Evolutionary conservation across 2,888 invertebrate genomes (phyloP).

Genomic region (Steinernema hermaphroditum): DNA sequence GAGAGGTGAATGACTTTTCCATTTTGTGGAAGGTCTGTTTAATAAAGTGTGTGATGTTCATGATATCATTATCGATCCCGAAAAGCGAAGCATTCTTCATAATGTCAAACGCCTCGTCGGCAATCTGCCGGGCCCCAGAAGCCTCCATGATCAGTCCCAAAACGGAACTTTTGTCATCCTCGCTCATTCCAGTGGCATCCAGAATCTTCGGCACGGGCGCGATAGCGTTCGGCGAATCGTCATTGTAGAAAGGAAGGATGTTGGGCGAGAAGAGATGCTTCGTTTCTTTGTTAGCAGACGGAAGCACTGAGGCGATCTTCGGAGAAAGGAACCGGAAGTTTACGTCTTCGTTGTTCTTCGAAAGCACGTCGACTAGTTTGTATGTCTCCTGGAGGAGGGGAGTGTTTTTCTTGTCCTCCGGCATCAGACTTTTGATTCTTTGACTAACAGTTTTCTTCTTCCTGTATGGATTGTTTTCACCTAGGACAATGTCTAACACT

Average conservation of each 20-base stretch:
- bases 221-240: slow-evolving; percentile 47
- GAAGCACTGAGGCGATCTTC: slow-evolving; percentile 49
- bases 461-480: slow-evolving; percentile 41
- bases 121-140: slow-evolving; percentile 48
- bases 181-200: slow-evolving; percentile 44
- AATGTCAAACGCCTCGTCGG: slow-evolving; percentile 48
- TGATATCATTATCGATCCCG: slow-evolving; percentile 48
- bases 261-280: slow-evolving; percentile 48
- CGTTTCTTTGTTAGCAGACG: slow-evolving; percentile 43
- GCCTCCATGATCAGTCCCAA: slow-evolving; percentile 55
- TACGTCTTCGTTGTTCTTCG: slow-evolving; percentile 43
- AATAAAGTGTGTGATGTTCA: slow-evolving; percentile 45
- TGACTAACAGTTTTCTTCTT: slow-evolving; percentile 38
- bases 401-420: slow-evolving; percentile 36
- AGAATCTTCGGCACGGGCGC: slow-evolving; percentile 44
- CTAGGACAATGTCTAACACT: slow-evolving; percentile 53
- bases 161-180: slow-evolving; percentile 42
- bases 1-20: slow-evolving; percentile 36
- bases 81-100: slow-evolving; percentile 25
- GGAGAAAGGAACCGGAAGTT: slow-evolving; percentile 54
- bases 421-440: slow-evolving; percentile 43
- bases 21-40: slow-evolving; percentile 41
- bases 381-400: slow-evolving; percentile 38
- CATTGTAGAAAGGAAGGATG: slow-evolving; percentile 52
- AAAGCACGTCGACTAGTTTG: slow-evolving; percentile 47